Evolutionary conservation across 2,113 vertebrate species (phyloP).

Genomic region (Paramisgurnus dabryanus): DNA sequence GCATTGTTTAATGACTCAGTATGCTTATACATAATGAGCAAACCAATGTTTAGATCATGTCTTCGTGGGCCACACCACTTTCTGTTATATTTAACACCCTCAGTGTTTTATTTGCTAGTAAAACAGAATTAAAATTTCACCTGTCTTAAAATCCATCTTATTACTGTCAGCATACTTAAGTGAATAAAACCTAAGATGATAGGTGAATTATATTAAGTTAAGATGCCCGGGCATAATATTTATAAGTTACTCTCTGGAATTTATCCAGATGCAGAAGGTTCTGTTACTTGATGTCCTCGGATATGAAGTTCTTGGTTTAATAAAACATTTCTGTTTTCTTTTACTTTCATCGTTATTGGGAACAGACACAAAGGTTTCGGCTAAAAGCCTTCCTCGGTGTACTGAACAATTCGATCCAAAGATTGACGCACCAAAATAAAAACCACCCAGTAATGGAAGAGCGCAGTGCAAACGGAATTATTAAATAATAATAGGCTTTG

Average conservation of each 20-base stretch:
- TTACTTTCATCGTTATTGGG: too few relatives aligned
- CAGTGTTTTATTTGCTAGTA: not conserved
- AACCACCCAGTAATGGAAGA: too few relatives aligned
- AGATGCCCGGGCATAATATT: too few relatives aligned
- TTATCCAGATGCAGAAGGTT: not conserved
- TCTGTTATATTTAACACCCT: not conserved
- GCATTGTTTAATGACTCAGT: slow-evolving; percentile 57
- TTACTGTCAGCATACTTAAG: not conserved
- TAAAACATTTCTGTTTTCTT: not conserved
- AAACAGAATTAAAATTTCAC: not conserved
- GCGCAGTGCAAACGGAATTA: too few relatives aligned
- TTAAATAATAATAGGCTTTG: not conserved
- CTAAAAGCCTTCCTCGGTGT: too few relatives aligned
- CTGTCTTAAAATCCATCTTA: not conserved
- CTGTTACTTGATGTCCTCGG: not conserved
- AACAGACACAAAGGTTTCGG: too few relatives aligned
- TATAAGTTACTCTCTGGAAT: too few relatives aligned
- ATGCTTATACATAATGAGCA: slow-evolving; percentile 39
- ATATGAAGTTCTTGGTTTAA: too few relatives aligned
- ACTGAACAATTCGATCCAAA: too few relatives aligned
- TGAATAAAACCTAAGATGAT: not conserved
- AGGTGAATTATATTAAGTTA: not conserved
- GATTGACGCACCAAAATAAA: too few relatives aligned
- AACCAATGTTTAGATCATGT: slow-evolving; percentile 30
- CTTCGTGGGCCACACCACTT: not conserved